Evolutionary conservation across 2,113 vertebrate genomes (phyloP).

Genomic region (Pontoporia blainvillei): DNA sequence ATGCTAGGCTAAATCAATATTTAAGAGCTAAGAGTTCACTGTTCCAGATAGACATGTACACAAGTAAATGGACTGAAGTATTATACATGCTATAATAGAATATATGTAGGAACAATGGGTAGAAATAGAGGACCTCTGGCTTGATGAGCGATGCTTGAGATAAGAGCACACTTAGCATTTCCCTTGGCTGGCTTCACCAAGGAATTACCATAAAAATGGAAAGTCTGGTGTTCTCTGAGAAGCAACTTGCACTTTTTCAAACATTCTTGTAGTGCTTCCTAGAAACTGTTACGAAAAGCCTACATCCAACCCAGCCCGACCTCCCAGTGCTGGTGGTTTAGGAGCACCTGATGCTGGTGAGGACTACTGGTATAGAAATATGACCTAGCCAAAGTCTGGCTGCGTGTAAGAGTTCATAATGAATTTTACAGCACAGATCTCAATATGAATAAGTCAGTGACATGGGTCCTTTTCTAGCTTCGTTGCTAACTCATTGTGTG

Average conservation of each 20-base stretch:
- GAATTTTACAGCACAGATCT: background rate
- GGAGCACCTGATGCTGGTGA: background rate
- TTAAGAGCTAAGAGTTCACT: background rate
- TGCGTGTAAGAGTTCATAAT: background rate
- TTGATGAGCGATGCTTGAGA: background rate
- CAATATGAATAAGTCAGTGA: background rate
- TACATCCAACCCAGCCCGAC: background rate
- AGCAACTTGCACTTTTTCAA: background rate
- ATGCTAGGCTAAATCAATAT: background rate
- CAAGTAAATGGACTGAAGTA: background rate
- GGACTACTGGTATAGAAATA: background rate
- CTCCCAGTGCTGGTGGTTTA: background rate
- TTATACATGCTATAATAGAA: background rate
- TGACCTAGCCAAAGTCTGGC: background rate
- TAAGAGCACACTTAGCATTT: background rate
- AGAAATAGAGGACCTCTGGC: background rate
- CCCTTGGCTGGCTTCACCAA: background rate
- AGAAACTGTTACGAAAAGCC: background rate
- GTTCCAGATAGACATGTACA: background rate
- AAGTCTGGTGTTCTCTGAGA: background rate
- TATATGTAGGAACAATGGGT: background rate
- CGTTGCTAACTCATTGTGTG: background rate
- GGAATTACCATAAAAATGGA: background rate
- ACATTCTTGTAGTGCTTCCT: background rate
- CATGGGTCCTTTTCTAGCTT: background rate